Evolutionary conservation across 2,797 vertebrate genomes (phyloP).

Genomic region (Argentina silus): DNA sequence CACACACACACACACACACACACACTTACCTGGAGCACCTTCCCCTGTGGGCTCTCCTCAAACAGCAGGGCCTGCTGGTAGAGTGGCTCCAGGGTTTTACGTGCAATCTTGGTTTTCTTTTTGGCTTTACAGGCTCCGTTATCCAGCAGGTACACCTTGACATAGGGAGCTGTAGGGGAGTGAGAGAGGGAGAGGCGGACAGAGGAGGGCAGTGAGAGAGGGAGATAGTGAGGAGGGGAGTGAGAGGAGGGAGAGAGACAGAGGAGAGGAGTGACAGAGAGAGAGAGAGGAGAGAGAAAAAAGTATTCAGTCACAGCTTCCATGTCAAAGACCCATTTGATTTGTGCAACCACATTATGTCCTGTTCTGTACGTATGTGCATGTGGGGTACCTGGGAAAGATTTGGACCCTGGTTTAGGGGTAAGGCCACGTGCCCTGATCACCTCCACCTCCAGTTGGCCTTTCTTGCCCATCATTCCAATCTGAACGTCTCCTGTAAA

Average conservation of each 20-base stretch:
- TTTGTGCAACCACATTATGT: not conserved
- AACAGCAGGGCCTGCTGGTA: slow-evolving; percentile 97
- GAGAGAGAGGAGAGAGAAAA: too few species aligned
- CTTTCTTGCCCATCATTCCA: slow-evolving; percentile 97
- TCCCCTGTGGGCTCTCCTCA: slow-evolving; percentile 96
- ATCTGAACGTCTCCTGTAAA: slow-evolving; percentile 94
- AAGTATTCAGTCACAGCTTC: too few species aligned
- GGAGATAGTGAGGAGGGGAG: too few species aligned
- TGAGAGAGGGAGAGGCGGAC: not conserved
- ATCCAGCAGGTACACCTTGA: slow-evolving; percentile 98
- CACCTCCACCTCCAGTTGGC: slow-evolving; percentile 97
- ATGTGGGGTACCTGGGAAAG: slow-evolving; percentile 87
- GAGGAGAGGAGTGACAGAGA: not conserved
- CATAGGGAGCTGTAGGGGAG: slow-evolving; percentile 87
- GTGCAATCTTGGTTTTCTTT: slow-evolving; percentile 99
- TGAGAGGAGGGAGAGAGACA: not conserved
- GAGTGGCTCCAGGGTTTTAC: slow-evolving; percentile 98
- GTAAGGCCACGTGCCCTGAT: slow-evolving; percentile 97
- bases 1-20: not conserved
- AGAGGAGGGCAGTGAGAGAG: not conserved
- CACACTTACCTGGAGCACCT: slow-evolving; percentile 94
- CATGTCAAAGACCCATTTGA: too few species aligned
- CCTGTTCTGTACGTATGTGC: slow-evolving; percentile 7
- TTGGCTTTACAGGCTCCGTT: slow-evolving; percentile 97
- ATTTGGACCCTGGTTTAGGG: slow-evolving; percentile 97